Evolutionary conservation across 2,113 vertebrate genomes (phyloP), one percentile per base, ranked within the genome.

Genomic region (Rutilus rutilus): DNA sequence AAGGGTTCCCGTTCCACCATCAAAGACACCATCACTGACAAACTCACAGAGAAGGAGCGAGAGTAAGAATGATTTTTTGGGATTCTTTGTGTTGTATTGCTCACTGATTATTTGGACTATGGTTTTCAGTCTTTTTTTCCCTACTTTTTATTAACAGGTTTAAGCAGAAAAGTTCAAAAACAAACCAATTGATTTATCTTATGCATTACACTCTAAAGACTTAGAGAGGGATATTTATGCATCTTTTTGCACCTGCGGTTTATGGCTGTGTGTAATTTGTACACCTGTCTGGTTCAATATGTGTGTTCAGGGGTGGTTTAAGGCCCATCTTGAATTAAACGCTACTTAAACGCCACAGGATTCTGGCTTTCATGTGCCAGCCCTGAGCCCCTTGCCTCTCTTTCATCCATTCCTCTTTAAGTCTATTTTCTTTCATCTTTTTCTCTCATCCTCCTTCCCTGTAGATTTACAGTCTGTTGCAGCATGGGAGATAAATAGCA

Each of bases 1-100:
- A 98, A 98, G 90, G 98, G 98, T 73, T 99, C 98, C 74, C 94
- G 97, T 78, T 99, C 98, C 86, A 95, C 96, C 74, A 99, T 99
- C 93, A 97, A 97, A 93, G 98, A 99, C 91, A 98, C 98, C 81
- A 99, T 99, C 94, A 99, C 97, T 0, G 97, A 99, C 95, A 97
- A 98, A 91, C 96, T 99, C 88, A 96, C 95, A 0, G 98, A 99
- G 92, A 99, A 98, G 89, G 98, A 99, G 87, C 88, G 98, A 96
- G 98, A 99, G 98, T 99, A 94, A 99, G 98, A 97, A 77, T 50
- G 3, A n/a, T 15, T 79, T 50, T 60, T 59, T 11, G 33, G 5
- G 5, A 36, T 42, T 33, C 17, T 54, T 30, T 3, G 12, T 15
- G 0, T 75, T 50, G 12, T 21, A 33, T 39, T 33, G 76, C 11